A percentile compares a stretch with the other conserved stretches of the same genome.
These are phyloP conservation scores for Tuberolachnus salignus DNA, from an alignment of 2,888 invertebrate species.

Conservation along the genomic window DNA sequence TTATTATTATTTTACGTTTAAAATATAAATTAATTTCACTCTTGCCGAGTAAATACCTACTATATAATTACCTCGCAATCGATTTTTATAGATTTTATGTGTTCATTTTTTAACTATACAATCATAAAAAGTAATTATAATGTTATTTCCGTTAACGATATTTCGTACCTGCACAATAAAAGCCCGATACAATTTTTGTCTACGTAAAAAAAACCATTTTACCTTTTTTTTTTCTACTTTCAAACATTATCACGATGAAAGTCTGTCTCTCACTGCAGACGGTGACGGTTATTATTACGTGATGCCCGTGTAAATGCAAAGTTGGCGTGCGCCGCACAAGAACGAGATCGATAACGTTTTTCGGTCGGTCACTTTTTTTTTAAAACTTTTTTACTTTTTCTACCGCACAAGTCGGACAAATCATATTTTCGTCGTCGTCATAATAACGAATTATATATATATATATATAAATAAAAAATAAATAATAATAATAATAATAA, in stretches of 20 bases:
- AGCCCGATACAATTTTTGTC: neutral
- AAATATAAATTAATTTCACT: too few relatives aligned
- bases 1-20: too few relatives aligned
- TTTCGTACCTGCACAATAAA: neutral
- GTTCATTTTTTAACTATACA: neutral
- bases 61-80: too few relatives aligned
- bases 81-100: neutral
- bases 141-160: neutral
- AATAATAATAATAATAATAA: constrained; percentile 4
- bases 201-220: neutral
- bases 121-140: neutral
- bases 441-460: constrained; percentile 12
- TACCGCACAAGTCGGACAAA: constrained; percentile 1
- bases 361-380: constrained; percentile 21
- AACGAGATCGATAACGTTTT: constrained; percentile 42
- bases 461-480: too few relatives aligned
- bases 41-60: too few relatives aligned
- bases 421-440: constrained; percentile 16
- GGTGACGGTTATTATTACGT: constrained; percentile 9
- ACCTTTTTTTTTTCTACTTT: constrained; percentile 3
- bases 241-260: constrained; percentile 42
- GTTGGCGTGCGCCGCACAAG: constrained; percentile 36
- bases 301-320: constrained; percentile 33
- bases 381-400: too few relatives aligned
- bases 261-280: neutral